Percentiles rank a stretch among this genome's conserved stretches.
These are phyloP conservation scores for Anhinga anhinga DNA, from an alignment of 2,113 vertebrate species.

Conservation along the genomic window DNA sequence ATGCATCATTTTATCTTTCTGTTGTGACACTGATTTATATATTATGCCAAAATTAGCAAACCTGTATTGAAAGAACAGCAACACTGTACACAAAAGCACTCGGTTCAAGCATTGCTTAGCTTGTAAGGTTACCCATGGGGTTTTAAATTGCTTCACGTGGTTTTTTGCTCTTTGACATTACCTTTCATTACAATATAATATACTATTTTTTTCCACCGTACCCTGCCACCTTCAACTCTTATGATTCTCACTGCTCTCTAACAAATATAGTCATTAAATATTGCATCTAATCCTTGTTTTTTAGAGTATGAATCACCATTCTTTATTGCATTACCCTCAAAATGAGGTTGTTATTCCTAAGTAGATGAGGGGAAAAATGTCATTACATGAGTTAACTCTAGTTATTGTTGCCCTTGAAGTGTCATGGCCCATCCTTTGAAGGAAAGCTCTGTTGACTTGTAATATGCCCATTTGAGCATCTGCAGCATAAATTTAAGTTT, in stretches of 20 bases:
- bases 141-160: background rate
- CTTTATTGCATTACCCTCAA: background rate
- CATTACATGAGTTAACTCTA: background rate
- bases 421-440: background rate
- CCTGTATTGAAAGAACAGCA: background rate
- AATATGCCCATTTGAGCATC: background rate
- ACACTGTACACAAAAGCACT: background rate
- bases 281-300: background rate
- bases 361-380: background rate
- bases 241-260: background rate
- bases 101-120: background rate
- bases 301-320: background rate
- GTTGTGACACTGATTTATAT: background rate
- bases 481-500: background rate
- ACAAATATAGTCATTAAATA: background rate
- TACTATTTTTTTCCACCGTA: background rate
- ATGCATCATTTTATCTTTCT: background rate
- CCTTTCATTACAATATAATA: background rate
- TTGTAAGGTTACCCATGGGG: background rate
- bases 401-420: background rate
- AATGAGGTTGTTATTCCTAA: background rate
- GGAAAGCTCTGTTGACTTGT: background rate
- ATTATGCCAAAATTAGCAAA: background rate
- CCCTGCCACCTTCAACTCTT: background rate
- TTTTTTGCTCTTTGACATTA: background rate